Base-by-base conservation (phyloP, 2,797 vertebrate genomes). In the Semaprochilodus insignis region DNA sequence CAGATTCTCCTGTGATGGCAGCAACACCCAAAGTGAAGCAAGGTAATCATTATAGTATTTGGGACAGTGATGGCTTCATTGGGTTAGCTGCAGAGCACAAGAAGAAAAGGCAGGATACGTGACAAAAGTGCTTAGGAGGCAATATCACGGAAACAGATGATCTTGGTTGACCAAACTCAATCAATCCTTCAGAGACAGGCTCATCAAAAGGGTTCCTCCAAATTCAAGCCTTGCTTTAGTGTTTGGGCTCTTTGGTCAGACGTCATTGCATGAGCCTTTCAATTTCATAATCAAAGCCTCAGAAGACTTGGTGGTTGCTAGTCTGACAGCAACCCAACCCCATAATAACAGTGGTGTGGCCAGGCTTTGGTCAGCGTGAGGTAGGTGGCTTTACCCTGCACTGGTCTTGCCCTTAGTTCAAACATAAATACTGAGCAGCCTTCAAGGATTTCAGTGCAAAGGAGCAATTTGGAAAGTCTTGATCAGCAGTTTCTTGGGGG, bases 331-430 rank as follows among this genome's bases (percentile, higher is more conserved):
- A 88, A 78, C 83, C 80, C 81, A 72, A 40, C 76, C 6, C 80
- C 83, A 85, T 89, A 90, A 91, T 89, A 84, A 88, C 52, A 14
- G 74, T 19, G 70, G 62, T 86, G 82, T 70, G 86, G 79, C 77
- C 77, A 78, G 81, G 40, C 67, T 84, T 80, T 78, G 82, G 86
- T 89, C 85, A 85, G 74, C 75, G 65, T 80, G 85, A 83, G 82
- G 85, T 88, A 77, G 54, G 75, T 82, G 65, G 76, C 84, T 89
- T 90, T 67, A 78, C 25, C 67, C 77, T 81, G 73, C 48, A 40
- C 79, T 63, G 86, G 82, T 76, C 82, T 85, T 74, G 83, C 71
- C 81, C 88, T 57, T 36, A 67, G 77, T 85, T 79, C 74, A 90
- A 91, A 90, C 78, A 23, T 34, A 74, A 88, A 85, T 62, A 85